Conservation (phyloP, 1,140 invertebrate species). For the Babylonia areolata region DNA sequence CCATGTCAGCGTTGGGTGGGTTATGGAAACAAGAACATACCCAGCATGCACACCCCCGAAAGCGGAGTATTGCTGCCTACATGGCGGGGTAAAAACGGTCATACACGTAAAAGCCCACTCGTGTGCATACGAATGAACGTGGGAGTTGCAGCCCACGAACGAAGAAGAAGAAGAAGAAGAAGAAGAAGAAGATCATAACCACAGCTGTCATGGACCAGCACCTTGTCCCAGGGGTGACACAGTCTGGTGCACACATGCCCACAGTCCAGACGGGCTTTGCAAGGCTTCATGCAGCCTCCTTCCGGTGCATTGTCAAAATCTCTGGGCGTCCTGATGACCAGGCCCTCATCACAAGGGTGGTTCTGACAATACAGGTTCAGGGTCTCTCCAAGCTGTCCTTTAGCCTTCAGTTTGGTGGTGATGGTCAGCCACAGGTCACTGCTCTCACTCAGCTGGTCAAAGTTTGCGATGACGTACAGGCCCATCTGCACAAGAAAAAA, state of each 20-base stretch:
- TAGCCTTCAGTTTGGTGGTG: conserved; percentile 16
- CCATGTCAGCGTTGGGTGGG: no score
- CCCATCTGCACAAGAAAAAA: conserved; percentile 76
- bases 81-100: no score
- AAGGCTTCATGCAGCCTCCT: conserved; percentile 74
- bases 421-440: conserved; percentile 44
- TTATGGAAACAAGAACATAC: no score
- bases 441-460: conserved; percentile 74
- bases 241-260: conserved; percentile 70
- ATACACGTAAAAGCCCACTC: no score
- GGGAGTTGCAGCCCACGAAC: no score
- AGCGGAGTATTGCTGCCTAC: no score
- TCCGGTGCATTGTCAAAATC: conserved; percentile 75
- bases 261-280: conserved; percentile 68
- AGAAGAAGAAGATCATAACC: no score
- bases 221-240: conserved; percentile 65
- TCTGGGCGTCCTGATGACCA: conserved; percentile 49
- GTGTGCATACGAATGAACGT: no score
- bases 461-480: conserved; percentile 83
- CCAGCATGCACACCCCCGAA: no score
- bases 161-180: no score
- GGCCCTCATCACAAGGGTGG: conserved; percentile 67
- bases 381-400: conserved; percentile 27
- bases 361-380: conserved; percentile 61
- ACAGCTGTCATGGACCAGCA: no score